Evolutionary conservation across 2,113 vertebrate species (phyloP), one percentile per base, ranked within the genome.

Genomic region (Hiodon tergisus): DNA sequence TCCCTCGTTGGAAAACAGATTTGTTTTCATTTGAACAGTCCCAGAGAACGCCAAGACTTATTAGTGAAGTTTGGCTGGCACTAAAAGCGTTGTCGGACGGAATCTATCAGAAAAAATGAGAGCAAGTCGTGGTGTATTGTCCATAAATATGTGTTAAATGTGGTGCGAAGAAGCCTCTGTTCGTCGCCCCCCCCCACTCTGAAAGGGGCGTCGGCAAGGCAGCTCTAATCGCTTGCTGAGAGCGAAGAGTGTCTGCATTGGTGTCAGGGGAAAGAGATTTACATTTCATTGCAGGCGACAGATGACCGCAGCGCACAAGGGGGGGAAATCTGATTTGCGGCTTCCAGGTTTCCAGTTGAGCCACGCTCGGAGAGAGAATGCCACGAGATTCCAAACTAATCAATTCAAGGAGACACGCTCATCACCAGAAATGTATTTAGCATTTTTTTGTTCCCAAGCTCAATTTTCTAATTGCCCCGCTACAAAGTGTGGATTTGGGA

Each of bases 381-480:
- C 81, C 73, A 74, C 53, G 14, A 63, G 70, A 51, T 80, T 82
- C 82, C 75, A 80, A 75, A 78, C 51, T 74, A 78, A 77, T 84
- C 74, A 70, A 57, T 77, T 79, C 31, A 31, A 73, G 61, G 67
- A 57, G 83, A 81, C 78, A 68, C 59, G 76, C 82, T 81, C 76
- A 76, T 82, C 78, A 73, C 53, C 61, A 6, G 61, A 69, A 71
- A 51, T 65, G 4, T 73, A 71, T 57, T 3, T 47, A 69, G 75
- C 76, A 53, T 67, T 31, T 66, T 71, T 75, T 78, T 68, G 16
- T 67, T 51, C n/a, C 31, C 31, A 50, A 71, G 77, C 79, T 70
- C 58, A 2, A 0, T 14, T 79, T 76, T 74, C 52, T 86, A 86
- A 87, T 87, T 87, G 83, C 83, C 83, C 79, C 82, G 82, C 81